Conservation (phyloP, 2,113 vertebrate genomes). For the Symphodus melops region DNA sequence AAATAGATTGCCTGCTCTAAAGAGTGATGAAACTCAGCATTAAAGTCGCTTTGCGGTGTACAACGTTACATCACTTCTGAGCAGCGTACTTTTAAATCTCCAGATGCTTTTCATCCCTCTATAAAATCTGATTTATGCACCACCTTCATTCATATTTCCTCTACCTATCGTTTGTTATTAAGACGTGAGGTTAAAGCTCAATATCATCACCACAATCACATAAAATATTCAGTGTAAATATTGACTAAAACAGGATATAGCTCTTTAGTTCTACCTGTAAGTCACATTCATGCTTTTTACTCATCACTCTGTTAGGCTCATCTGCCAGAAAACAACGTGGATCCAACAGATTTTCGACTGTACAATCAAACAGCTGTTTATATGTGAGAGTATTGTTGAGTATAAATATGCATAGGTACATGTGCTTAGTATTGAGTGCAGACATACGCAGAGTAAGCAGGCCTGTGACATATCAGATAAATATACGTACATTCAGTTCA, state of each 20-base stretch:
- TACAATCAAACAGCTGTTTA: conserved; percentile 37
- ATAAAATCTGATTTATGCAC: background rate
- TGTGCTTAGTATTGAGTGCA: conserved; percentile 64
- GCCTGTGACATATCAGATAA: conserved; percentile 54
- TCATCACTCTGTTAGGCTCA: conserved; percentile 14
- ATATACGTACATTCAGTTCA: conserved; percentile 56
- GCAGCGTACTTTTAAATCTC: conserved; percentile 8
- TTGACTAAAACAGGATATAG: conserved; percentile 44
- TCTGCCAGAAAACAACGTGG: conserved; percentile 17
- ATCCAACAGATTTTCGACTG: conserved; percentile 22
- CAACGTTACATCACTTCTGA: conserved; percentile 37
- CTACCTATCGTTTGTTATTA: conserved; percentile 7
- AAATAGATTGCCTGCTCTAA: conserved; percentile 56
- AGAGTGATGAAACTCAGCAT: conserved; percentile 54
- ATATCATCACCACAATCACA: conserved; percentile 13
- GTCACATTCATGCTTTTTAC: conserved; percentile 59
- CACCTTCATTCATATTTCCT: background rate
- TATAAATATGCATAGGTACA: conserved; percentile 53
- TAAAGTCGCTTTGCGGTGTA: conserved; percentile 35
- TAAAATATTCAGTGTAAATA: conserved; percentile 14
- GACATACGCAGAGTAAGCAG: conserved; percentile 56
- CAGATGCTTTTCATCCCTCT: conserved; percentile 8
- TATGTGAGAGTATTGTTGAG: conserved; percentile 39
- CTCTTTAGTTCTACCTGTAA: conserved; percentile 25
- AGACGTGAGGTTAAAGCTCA: conserved; percentile 31